These are phyloP conservation scores for Zaprionus ornatus DNA, from an alignment of 1,140 invertebrate species.

Conservation along the genomic window DNA sequence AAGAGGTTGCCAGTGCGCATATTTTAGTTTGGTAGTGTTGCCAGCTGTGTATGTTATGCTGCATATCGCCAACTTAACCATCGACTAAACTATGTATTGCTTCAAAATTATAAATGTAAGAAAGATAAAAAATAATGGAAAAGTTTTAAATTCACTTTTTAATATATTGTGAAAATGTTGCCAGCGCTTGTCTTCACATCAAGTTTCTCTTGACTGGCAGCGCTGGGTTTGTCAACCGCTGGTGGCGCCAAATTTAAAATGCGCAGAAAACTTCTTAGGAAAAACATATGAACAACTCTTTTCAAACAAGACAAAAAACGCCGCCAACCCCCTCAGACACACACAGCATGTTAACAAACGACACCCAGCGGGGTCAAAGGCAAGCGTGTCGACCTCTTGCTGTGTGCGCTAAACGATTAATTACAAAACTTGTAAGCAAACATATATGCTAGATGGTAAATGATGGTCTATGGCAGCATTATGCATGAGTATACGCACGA, in stretches of 20 bases:
- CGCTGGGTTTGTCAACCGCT: neutral
- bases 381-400: slow-evolving; percentile 49
- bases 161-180: neutral
- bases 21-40: neutral
- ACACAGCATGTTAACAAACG: slow-evolving; percentile 30
- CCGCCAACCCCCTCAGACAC: neutral
- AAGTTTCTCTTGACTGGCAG: neutral
- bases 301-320: neutral
- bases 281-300: slow-evolving; percentile 2
- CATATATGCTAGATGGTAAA: neutral
- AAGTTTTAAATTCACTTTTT: neutral
- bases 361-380: slow-evolving; percentile 28
- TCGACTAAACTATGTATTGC: neutral
- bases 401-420: slow-evolving; percentile 32
- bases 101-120: neutral
- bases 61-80: neutral
- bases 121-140: neutral
- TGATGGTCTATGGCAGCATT: neutral
- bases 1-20: neutral
- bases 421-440: slow-evolving; percentile 18
- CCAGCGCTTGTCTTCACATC: neutral
- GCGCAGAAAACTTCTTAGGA: neutral
- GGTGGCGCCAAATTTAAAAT: slow-evolving; percentile 13
- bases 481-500: neutral
- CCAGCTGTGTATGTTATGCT: neutral